Base-by-base conservation (phyloP, 1,140 invertebrate species). In the Wasmannia auropunctata region DNA sequence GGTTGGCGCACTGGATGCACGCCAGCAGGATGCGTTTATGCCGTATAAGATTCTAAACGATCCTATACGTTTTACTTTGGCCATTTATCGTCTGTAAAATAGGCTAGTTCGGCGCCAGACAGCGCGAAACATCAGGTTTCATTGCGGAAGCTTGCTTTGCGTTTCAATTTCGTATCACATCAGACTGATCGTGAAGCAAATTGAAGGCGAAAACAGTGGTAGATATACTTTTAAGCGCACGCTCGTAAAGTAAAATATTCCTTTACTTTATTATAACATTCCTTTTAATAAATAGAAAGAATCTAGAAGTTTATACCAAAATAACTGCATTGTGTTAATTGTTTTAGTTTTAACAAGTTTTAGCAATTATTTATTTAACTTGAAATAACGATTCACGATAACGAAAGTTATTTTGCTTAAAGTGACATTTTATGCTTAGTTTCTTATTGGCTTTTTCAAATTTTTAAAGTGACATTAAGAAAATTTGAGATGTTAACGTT, bases 21-120 rank as follows among this genome's bases (percentile, higher is more conserved):
- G 49, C 34, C 31, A 54, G 60, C 76, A 34, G 31, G 31, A 69
- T 69, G 77, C 77, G 1, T 54, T 80, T 54, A 69, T 69, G 22
- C 16, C 63, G 34, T 80, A 80, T 79, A 67, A 80, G 77, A 69
- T 80, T 43, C 34, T 51, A 69, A 80, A 80, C 62, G 77, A 69
- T 31, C 43, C 60, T 54, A 69, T 80, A 54, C 25, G 19, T 69
- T 69, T 69, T 16, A 34, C 77, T 56, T 80, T 69, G 46, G 62
- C 77, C 34, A 69, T 80, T 80, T 69, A 69, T 80, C 46, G 31
- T 69, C n/a, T 58, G 46, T 16, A 69, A 80, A 80, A 69, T 69
- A 54, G 46, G n/a, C 76, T n/a, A 67, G 43, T n/a, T 67, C 22
- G 22, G 62, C 77, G 34, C 14, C 31, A 80, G 62, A 69, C 46